A percentile compares a stretch with the other conserved stretches of the same genome.
phyloP scores from a whole-genome alignment of 2,888 invertebrate genomes.

The Mythimna pallens region DNA sequence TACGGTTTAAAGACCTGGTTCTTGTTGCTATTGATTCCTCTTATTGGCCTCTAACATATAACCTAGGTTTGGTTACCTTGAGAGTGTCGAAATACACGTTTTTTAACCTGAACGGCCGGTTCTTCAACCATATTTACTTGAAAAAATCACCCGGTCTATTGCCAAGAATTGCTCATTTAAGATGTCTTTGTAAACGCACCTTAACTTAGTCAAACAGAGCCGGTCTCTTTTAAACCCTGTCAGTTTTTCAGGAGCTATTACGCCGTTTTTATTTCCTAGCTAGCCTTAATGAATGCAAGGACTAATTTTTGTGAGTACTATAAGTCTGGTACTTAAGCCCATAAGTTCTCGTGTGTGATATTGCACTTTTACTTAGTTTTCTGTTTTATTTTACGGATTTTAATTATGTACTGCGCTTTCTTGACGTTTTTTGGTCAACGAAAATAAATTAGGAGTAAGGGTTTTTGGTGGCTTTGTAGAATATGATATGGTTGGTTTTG shows the following conservation, averaged over 20 bases:
- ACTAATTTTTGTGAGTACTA: slow-evolving; percentile 56
- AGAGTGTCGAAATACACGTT: no score
- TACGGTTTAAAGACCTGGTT: no score
- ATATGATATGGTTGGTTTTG: background rate
- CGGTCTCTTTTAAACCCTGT: slow-evolving; percentile 36
- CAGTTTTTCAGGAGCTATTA: slow-evolving; percentile 47
- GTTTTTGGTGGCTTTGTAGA: slow-evolving; percentile 1
- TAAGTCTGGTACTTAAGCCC: slow-evolving; percentile 43
- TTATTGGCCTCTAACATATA: no score
- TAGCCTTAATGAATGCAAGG: slow-evolving; percentile 56
- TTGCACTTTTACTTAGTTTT: slow-evolving; percentile 25
- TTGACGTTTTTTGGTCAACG: slow-evolving; percentile 18
- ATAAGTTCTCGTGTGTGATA: slow-evolving; percentile 30
- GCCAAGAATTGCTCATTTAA: background rate
- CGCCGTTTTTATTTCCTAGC: slow-evolving; percentile 50
- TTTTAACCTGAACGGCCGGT: no score
- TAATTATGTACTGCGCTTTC: slow-evolving; percentile 32
- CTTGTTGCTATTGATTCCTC: no score
- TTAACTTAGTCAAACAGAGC: slow-evolving; percentile 28
- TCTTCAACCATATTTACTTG: no score
- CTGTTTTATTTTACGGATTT: slow-evolving; percentile 31
- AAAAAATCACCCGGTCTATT: background rate
- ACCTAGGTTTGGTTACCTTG: no score
- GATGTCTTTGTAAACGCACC: background rate
- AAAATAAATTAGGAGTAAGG: slow-evolving; percentile 1